Conservation (phyloP, 2,888 invertebrate species). For the Leptopilina drosophilae region DNA sequence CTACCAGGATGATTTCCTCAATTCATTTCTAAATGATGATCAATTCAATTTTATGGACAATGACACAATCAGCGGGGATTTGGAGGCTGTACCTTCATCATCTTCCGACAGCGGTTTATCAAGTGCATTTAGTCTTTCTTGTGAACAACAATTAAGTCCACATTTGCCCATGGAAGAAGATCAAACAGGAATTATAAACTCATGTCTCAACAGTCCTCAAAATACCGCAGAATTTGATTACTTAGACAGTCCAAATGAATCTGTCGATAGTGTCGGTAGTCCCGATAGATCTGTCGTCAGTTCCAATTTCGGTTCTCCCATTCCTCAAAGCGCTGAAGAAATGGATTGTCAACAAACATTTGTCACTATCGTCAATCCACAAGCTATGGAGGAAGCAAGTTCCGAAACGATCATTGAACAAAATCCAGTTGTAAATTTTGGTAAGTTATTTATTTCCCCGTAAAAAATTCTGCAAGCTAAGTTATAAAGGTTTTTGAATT, state of each 20-base stretch:
- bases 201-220: constrained; percentile 66
- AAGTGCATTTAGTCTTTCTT: constrained; percentile 77
- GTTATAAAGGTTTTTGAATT: too few relatives aligned
- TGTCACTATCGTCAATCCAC: constrained; percentile 66
- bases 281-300: constrained; percentile 68
- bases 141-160: constrained; percentile 81
- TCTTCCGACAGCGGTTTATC: constrained; percentile 86
- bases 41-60: constrained; percentile 77
- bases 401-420: constrained; percentile 42
- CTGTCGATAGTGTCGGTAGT: constrained; percentile 63
- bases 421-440: constrained; percentile 51
- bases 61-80: constrained; percentile 68
- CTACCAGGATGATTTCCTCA: constrained; percentile 81
- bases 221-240: constrained; percentile 69
- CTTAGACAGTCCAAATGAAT: constrained; percentile 68
- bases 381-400: constrained; percentile 43
- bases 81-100: constrained; percentile 80
- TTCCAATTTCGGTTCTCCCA: constrained; percentile 71
- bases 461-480: neutral
- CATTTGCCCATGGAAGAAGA: constrained; percentile 73
- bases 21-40: constrained; percentile 82
- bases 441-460: constrained; percentile 44
- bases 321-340: constrained; percentile 64
- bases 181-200: constrained; percentile 65
- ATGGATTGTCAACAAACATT: constrained; percentile 67